Evolutionary conservation across 2,888 invertebrate genomes (phyloP).

Genomic region (Hyposoter didymator): DNA sequence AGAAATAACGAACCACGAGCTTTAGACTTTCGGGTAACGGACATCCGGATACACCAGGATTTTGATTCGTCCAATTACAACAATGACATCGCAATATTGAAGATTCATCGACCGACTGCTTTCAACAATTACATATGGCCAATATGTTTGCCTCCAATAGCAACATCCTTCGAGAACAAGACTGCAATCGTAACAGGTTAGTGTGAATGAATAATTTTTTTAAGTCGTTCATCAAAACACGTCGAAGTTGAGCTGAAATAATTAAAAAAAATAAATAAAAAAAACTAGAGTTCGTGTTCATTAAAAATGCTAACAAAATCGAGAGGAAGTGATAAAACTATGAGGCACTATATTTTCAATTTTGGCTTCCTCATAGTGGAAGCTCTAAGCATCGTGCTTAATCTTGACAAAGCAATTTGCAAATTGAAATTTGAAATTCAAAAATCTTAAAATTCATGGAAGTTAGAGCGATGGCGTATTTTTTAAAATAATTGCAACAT

Average conservation of each 20-base stretch:
- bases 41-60: constrained; percentile 88
- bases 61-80: constrained; percentile 89
- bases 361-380: too few relatives aligned
- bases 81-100: constrained; percentile 92
- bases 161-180: constrained; percentile 87
- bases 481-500: too few relatives aligned
- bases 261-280: neutral
- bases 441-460: too few relatives aligned
- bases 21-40: constrained; percentile 88
- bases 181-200: constrained; percentile 89
- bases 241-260: neutral
- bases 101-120: constrained; percentile 87
- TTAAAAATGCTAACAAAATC: neutral
- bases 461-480: too few relatives aligned
- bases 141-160: constrained; percentile 91
- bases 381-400: too few relatives aligned
- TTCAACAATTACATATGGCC: constrained; percentile 94
- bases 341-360: too few relatives aligned
- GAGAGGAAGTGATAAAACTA: too few relatives aligned
- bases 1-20: constrained; percentile 88
- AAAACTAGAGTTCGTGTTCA: neutral
- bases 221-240: neutral
- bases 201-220: neutral
- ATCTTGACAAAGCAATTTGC: too few relatives aligned
- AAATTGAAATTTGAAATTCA: too few relatives aligned